Base-by-base conservation (phyloP, 1,140 invertebrate genomes). In the Danaus melanippus region DNA sequence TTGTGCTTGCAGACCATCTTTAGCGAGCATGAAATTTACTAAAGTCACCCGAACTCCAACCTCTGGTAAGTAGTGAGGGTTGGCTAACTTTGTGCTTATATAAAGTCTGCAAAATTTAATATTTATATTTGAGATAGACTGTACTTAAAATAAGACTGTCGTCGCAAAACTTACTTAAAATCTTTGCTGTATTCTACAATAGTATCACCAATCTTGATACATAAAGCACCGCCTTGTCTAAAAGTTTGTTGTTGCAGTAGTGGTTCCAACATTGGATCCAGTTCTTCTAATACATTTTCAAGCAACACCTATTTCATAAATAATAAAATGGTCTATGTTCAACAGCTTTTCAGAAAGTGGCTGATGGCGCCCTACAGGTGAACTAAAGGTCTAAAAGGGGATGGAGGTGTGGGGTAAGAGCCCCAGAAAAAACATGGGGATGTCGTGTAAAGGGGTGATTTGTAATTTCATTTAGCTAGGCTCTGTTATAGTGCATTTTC, bases 1-100 rank as follows among this genome's bases (percentile, higher is more conserved):
- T 81, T 98, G 96, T 80, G 97, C 96, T 85, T 96, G 91, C 8
- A 99, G 80, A n/a, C 97, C 97, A 51, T 93, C 93, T 11, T 91
- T 91, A 0, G 96, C 98, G 60, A 98, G 94, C 91, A 94, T 93
- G 71, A 98, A 98, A 84, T 98, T 98, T 3, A 98, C 84, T n/a
- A 98, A 71, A 0, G 95, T 97, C 2, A 98, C 96, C 84, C 97
- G 97, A 0, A 97, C 95, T 0, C 95, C 92, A 10, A 96, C 91
- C 87, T 98, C 97, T 0, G 96, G 96, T 55, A 97, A 74, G 74
- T 97, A 98, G 82, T 98, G 96, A 0, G 97, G 97, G 88, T 98
- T 98, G 32, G 95, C 88, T 12, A 98, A 77, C 79, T 97, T 98
- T 0, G 97, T 98, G n/a, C 96, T 97, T 46, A 98, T 95, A 75